Evolutionary conservation across 2,113 vertebrate genomes (phyloP).

Genomic region (Ammodytes dubius): DNA sequence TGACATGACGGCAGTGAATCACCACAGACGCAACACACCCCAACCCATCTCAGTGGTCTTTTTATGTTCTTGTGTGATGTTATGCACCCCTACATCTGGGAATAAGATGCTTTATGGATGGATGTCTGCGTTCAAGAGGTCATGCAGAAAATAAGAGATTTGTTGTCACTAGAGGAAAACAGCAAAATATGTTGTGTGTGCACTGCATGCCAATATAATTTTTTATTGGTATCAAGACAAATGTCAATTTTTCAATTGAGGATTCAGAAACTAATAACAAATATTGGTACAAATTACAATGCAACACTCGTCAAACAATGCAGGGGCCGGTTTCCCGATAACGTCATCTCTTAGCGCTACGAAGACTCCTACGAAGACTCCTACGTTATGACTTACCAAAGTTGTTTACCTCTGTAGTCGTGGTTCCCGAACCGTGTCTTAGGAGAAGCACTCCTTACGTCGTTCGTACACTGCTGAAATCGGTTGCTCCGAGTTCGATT

Average conservation of each 20-base stretch:
- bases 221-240: conserved; percentile 10
- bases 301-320: neutral
- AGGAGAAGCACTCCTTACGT: too few relatives aligned
- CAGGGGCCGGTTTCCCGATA: too few relatives aligned
- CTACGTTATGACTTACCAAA: too few relatives aligned
- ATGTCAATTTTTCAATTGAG: neutral
- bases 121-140: neutral
- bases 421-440: too few relatives aligned
- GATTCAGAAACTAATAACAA: neutral
- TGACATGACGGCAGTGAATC: neutral
- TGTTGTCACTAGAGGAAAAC: neutral
- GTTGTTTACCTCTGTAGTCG: too few relatives aligned
- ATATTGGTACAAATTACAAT: neutral
- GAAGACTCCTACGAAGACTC: too few relatives aligned
- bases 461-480: too few relatives aligned
- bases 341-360: too few relatives aligned
- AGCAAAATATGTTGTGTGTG: neutral
- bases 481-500: too few relatives aligned
- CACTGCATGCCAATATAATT: neutral
- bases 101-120: neutral
- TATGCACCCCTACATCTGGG: neutral
- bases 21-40: neutral
- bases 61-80: conserved; percentile 12
- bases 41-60: neutral
- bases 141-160: neutral